Evolutionary conservation across 64 coral and sea anemone genomes (phyloP), one percentile per base, ranked within the genome.

Genomic region (Dendrophyllia cribrosa): DNA sequence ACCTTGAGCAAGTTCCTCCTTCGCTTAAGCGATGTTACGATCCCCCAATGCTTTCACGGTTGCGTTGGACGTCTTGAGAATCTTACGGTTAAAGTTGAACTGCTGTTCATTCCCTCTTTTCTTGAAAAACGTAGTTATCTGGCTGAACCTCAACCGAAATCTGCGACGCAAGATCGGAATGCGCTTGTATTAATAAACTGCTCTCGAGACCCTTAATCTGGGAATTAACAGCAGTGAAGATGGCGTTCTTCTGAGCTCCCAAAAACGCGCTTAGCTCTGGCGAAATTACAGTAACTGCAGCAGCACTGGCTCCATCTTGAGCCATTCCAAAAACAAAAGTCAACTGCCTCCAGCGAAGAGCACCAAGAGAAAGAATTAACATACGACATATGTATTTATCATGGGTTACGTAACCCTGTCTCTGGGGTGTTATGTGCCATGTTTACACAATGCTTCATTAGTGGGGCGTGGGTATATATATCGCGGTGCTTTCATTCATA

Each of bases 81-180:
- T 51, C 66, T 87, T 87, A 9, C 49, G 66, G 66, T 87, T 72
- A 4, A 73, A 72, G 34, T 87, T 52, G 50, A 72, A 87, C 46
- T 73, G 65, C 24, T 87, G 84, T 10, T 87, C 84, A 20, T 72
- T 87, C 17, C 84, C 84, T 58, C 69, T 87, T 44, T 87, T 87
- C 43, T 52, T 87, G 16, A 87, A 87, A 43, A 24, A 4, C 9
- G 34, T 43, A 60, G 19, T n/a, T 13, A 52, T 21, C 11, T 52
- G 62, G 22, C 19, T 66, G n/a, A n/a, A 62, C 62, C 7, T n/a
- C 20, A n/a, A 17, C 59, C 21, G 34, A 22, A 74, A 73, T 71
- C 46, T 74, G 47, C 2, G 66, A 24, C 15, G 68, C 22, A 4
- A 88, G 49, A 8, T 88, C 85, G 9, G 15, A 16, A 44, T 88